A percentile compares a stretch with the other conserved stretches of the same genome.
Conservation (phyloP, 2,797 vertebrate genomes). For the Pogoniulus pusillus region DNA sequence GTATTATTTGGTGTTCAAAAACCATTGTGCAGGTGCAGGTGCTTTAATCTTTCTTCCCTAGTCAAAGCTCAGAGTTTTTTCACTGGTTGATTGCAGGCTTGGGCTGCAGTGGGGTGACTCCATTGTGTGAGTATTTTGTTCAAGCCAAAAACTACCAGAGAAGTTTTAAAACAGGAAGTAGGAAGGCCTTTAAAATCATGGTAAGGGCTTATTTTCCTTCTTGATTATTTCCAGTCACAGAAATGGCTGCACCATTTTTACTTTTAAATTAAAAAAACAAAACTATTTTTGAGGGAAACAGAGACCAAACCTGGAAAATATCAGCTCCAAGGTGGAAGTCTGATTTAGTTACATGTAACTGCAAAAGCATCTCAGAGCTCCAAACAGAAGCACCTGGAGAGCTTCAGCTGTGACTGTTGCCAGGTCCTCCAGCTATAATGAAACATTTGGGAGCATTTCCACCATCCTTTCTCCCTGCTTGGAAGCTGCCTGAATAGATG, state of each 20-base stretch:
- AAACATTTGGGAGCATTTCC: neutral
- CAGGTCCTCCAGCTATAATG: neutral
- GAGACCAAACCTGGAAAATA: constrained; percentile 24
- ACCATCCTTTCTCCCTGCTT: neutral
- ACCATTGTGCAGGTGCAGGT: neutral
- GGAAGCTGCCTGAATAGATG: neutral
- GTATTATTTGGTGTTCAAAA: neutral
- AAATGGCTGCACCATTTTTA: neutral
- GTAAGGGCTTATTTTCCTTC: neutral
- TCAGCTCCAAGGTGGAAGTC: neutral
- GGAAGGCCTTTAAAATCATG: neutral
- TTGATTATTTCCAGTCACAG: constrained; percentile 24
- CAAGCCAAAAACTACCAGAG: neutral
- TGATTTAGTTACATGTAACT: neutral
- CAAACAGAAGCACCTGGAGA: constrained; percentile 37
- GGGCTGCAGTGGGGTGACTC: neutral
- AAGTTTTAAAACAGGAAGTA: constrained; percentile 21
- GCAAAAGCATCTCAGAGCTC: constrained; percentile 23
- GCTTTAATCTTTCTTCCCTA: neutral
- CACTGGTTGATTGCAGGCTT: neutral
- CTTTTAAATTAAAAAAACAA: constrained; percentile 6
- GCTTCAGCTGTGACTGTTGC: constrained; percentile 4
- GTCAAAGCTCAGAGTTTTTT: neutral
- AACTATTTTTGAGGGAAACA: neutral
- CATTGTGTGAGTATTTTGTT: neutral